Evolutionary conservation across 2,888 invertebrate genomes (phyloP), one percentile per base, ranked within the genome.

Genomic region (Lycaena phlaeas): DNA sequence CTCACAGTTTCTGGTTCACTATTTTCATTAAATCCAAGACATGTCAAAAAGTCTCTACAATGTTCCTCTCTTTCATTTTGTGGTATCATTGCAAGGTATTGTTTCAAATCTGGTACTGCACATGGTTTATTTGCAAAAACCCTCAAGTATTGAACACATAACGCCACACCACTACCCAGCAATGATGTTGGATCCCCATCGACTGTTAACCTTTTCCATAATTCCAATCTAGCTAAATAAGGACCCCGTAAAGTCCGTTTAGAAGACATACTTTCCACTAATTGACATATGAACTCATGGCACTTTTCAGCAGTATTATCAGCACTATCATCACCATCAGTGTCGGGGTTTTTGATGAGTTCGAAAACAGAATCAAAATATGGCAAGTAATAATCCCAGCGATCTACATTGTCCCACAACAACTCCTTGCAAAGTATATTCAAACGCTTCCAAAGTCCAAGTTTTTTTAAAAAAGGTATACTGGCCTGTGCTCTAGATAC

Each of bases 41-140:
- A 90, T 5, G 86, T 85, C 15, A 90, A 62, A 45, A 91, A 78
- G 45, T 88, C 87, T 41, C 78, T 71, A 18, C 88, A 85, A 40
- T 90, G 72, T 30, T 86, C 84, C 45, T 86, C 76, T 46, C 89
- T 86, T 46, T 89, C 87, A 6, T 87, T 85, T 27, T 86, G 78
- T 4, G 92, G 87, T 48, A 95, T 78, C 53, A 93, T 85, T 29
- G 87, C 77, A 34, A 96, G 67, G 68, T 93, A 96, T 3, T 90
- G 82, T 45, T 89, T 88, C 37, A 97, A 81, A 67, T 98, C 97
- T 5, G 90, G 88, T 44, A 94, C 93, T 45, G 94, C 94, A 69
- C 95, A 95, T 0, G 92, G 90, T 61, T 95, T 95, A 56, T 92
- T 89, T 2, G 96, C 96, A 73, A 97, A 97, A 51, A 88, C 86